Base-by-base conservation (phyloP, 2,797 vertebrate species). In the Protonibea diacanthus region DNA sequence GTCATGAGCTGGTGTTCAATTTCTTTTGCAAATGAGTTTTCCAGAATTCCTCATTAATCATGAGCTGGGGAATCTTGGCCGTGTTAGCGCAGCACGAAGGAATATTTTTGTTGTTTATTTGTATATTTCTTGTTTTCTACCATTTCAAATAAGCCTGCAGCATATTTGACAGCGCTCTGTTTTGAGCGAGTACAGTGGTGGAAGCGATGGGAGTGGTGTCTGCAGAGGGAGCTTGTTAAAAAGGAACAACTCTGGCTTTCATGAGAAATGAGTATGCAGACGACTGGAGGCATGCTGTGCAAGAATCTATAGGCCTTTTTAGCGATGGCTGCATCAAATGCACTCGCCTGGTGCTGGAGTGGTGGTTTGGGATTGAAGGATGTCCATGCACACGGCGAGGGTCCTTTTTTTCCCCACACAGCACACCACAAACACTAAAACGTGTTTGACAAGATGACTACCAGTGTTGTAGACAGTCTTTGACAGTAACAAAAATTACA, bases 201-300 rank as follows among this genome's bases (percentile, higher is more conserved):
- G 64, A 76, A 80, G 77, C 62, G 21, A 29, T 58, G 74, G 83
- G 81, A 78, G 33, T 56, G 53, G 78, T 42, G 68, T 76, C 82
- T 83, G 81, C 74, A 80, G 65, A 83, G 84, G 89, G 81, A 84
- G 86, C 85, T 86, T 88, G 86, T 92, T 91, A 86, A 86, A 86
- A 86, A 90, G 82, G 60, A 83, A 83, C 58, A 88, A 69, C 51
- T 45, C 65, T 17, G 48, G 63, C 85, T 90, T 89, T 85, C 80
- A 82, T 77, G 79, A 87, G 47, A 67, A 80, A 80, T 66, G 80
- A 88, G 82, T 67, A 77, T 73, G 80, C 78, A 68, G 65, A 84
- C 18, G 49, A 84, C 80, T 68, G 78, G 70, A 79, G 23, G 62
- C 84, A 66, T 74, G 86, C 78, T 87, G 89, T 29, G 86, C 47